These are phyloP conservation scores for Eulemur mongoz DNA, from an alignment of 2,797 vertebrate genomes.

Conservation along the genomic window DNA sequence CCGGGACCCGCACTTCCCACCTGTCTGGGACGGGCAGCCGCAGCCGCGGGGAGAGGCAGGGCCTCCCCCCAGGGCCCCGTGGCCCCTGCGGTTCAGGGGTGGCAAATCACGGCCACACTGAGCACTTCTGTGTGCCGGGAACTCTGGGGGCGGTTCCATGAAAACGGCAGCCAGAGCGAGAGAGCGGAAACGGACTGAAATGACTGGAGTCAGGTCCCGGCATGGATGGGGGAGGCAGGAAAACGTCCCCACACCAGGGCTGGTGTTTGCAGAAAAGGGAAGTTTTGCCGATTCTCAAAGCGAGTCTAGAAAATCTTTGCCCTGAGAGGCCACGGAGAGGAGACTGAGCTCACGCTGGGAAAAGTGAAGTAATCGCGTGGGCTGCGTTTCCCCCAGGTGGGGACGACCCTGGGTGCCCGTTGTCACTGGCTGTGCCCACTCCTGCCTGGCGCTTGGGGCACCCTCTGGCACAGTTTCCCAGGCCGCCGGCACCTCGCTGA, in stretches of 20 bases:
- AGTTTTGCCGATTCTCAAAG: not conserved
- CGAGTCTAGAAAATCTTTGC: not conserved
- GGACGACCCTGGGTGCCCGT: rapidly evolving
- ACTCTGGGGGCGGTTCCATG: rapidly evolving
- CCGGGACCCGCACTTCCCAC: rapidly evolving
- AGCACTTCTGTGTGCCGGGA: not conserved
- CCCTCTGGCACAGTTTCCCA: no score
- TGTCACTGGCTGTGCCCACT: rapidly evolving
- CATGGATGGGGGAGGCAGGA: rapidly evolving
- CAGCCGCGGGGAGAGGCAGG: rapidly evolving
- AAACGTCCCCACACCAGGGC: not conserved
- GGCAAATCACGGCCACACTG: rapidly evolving
- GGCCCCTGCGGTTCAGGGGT: no score
- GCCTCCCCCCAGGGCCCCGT: rapidly evolving
- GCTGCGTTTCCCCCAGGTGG: not conserved
- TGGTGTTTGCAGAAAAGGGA: not conserved
- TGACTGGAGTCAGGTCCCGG: not conserved
- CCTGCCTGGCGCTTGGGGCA: no score
- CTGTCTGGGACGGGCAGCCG: rapidly evolving
- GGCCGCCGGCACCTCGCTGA: not conserved
- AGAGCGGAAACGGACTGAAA: not conserved
- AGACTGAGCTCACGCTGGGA: not conserved
- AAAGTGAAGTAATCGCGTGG: not conserved
- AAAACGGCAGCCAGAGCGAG: not conserved
- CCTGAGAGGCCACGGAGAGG: not conserved